A percentile compares a stretch with the other conserved stretches of the same genome.
Evolutionary conservation across 2,113 vertebrate genomes (phyloP).

Genomic region (Felis catus): F.catus_Fca126_mat1.0 CM031412.1:17261501-17262000

Average conservation of each 20-base stretch:
- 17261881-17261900: constrained; percentile 10
- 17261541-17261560: background rate
- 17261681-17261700: background rate
- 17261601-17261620: background rate
- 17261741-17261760: constrained; percentile 44
- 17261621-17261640: background rate
- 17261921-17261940: background rate
- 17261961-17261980: background rate
- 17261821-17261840: constrained; percentile 45
- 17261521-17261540: background rate
- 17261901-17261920: constrained; percentile 33
- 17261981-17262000: background rate
- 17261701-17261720: background rate
- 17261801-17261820: constrained; percentile 46
- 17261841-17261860: background rate
- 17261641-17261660: background rate
- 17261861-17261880: constrained; percentile 27
- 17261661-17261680: constrained; percentile 43
- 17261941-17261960: background rate
- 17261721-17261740: background rate
- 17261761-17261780: constrained; percentile 1
- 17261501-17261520: constrained; percentile 33
- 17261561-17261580: background rate
- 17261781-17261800: background rate
- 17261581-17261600: background rate